Evolutionary conservation across 2,113 vertebrate species (phyloP), one percentile per base, ranked within the genome.

Genomic region (Siniperca knerii): DNA sequence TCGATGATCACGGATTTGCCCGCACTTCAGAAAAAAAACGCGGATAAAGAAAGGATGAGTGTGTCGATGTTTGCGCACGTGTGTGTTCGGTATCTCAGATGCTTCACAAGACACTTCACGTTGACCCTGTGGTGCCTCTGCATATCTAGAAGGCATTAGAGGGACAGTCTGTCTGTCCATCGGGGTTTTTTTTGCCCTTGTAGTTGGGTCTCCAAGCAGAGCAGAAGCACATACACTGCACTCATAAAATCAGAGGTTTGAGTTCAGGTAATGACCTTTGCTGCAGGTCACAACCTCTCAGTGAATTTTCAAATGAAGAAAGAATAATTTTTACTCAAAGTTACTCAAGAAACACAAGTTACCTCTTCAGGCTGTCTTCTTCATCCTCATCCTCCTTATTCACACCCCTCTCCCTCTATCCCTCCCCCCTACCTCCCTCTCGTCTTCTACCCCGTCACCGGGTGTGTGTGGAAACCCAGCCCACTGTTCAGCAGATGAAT

Each of bases 401-500:
- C 67, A 62, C 82, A 64, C 50, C 44, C 62, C 20, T 77, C 35
- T 40, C 64, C 50, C 60, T 42, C 62, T 77, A 25, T 4, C 65
- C 54, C 18, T 2, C 48, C 90, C 74, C 64, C 76, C 81, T 82
- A 44, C 42, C 79, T 67, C 71, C 1, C 42, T 64, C 21, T 37
- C 60, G n/a, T 79, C 83, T 77, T 82, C 90, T 72, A 20, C 52
- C 52, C 20, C 52, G 52, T 54, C 92, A 87, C 79, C 6, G 62
- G 13, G 73, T 82, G 84, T 88, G 88, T 91, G 92, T 90, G 87
- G 89, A 94, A 93, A 92, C 93, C 94, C 93, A 85, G 93, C 92
- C 93, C 93, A 92, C 87, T 90, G 89, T 93, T 93, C 91, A 95
- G 94, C 90, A 88, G 95, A 96, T 96, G 95, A 96, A 96, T 96